A percentile compares a stretch with the other conserved stretches of the same genome.
These are phyloP conservation scores for Cololabis saira DNA, from an alignment of 2,113 vertebrate genomes.

Conservation along the genomic window DNA sequence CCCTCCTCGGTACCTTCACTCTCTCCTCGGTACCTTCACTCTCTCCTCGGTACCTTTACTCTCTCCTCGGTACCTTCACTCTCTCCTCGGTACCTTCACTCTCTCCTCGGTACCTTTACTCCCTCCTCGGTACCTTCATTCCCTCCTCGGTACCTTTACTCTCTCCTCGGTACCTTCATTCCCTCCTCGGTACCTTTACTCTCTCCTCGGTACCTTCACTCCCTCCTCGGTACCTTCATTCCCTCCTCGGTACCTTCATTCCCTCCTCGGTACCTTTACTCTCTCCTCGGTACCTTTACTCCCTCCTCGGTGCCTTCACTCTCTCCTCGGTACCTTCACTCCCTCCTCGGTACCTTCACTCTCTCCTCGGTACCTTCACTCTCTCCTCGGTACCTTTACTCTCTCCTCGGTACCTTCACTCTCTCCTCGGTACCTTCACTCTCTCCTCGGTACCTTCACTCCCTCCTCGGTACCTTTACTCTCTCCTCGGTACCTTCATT, in stretches of 20 bases:
- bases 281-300: conserved; percentile 40
- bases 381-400: conserved; percentile 45
- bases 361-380: conserved; percentile 39
- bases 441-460: conserved; percentile 39
- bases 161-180: conserved; percentile 40
- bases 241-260: conserved; percentile 40
- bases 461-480: conserved; percentile 45
- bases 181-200: conserved; percentile 45
- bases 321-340: conserved; percentile 39
- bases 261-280: conserved; percentile 45
- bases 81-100: conserved; percentile 45
- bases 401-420: conserved; percentile 39
- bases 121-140: conserved; percentile 46
- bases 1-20: conserved; percentile 45
- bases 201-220: conserved; percentile 39
- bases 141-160: conserved; percentile 45
- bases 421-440: conserved; percentile 45
- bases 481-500: conserved; percentile 40
- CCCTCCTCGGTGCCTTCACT: conserved; percentile 46
- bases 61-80: conserved; percentile 39
- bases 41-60: conserved; percentile 45
- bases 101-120: conserved; percentile 40
- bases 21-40: conserved; percentile 39
- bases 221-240: conserved; percentile 45
- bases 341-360: conserved; percentile 45